These are phyloP conservation scores for Drosophila nigromelanica DNA, from an alignment of 1,140 invertebrate species.

Conservation along the genomic window DNA sequence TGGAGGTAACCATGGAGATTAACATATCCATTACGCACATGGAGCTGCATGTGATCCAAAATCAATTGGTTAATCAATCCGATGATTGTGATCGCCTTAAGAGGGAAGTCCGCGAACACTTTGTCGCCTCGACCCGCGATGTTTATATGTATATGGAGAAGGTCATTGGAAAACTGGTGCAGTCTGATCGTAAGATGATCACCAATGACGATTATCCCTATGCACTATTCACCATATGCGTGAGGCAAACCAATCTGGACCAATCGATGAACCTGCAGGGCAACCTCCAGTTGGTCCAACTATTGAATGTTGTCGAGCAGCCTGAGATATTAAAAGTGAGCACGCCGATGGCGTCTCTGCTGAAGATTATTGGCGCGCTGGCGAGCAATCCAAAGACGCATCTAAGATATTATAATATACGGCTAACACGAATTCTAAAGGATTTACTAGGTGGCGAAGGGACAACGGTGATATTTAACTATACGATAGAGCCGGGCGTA, in stretches of 20 bases:
- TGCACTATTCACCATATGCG: constrained; percentile 46
- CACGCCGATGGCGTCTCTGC: constrained; percentile 28
- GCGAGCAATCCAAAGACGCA: constrained; percentile 46
- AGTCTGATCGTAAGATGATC: not conserved
- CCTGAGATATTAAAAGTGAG: not conserved
- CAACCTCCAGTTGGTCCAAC: constrained; percentile 45
- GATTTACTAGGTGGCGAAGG: constrained; percentile 36
- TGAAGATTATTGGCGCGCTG: constrained; percentile 35
- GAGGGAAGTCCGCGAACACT: constrained; percentile 20
- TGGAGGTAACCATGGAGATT: constrained; percentile 36
- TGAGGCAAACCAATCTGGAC: constrained; percentile 28
- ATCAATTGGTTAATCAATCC: not conserved
- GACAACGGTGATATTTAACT: constrained; percentile 47
- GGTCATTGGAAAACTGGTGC: constrained; percentile 1
- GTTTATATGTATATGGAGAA: constrained; percentile 42
- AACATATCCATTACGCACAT: constrained; percentile 43
- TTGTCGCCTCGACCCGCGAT: constrained; percentile 42
- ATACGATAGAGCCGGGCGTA: not conserved
- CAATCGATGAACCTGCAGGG: constrained; percentile 30
- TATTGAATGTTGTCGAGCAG: not conserved
- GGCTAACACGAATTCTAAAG: constrained; percentile 27
- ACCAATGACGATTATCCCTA: not conserved
- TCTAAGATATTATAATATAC: constrained; percentile 57
- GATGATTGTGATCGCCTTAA: not conserved
- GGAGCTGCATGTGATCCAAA: not conserved